Evolutionary conservation across 1,140 invertebrate genomes (phyloP), one percentile per base, ranked within the genome.

Genomic region (Hetaerina americana): DNA sequence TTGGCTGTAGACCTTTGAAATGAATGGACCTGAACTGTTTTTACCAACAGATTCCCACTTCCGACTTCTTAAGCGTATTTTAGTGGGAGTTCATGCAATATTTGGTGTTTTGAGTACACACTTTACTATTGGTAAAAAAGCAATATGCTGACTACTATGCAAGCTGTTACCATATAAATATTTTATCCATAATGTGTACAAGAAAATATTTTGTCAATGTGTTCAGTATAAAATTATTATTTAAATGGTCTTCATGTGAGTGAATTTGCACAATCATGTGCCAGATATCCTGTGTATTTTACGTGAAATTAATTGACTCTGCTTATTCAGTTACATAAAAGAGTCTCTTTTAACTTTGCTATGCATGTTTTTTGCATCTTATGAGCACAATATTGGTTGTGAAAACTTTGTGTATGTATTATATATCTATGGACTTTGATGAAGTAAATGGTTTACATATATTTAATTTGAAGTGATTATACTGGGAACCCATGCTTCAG

Each of bases 141-240:
- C 40, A 57, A 57, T 57, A 57, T 57, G 40, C 40, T 57, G 22
- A 57, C n/a, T n/a, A n/a, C n/a, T 12, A 57, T 57, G 22, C 10
- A 57, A 18, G 40, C 40, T 57, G 40, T 57, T 57, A 57, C 40
- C 40, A 57, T 57, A 57, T n/a, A n/a, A n/a, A 57, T 57, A 57
- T 57, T 57, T 57, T 57, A 57, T 57, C 22, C 40, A 57, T 57
- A 57, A 57, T 57, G 10, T 57, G 40, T 57, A 57, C 40, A 57
- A 57, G 40, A n/a, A 57, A 57, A 57, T 57, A 57, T 57, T 57
- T 57, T 57, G 40, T 57, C 40, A 57, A 57, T 57, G 40, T 57
- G 40, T 57, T 57, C 22, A n/a, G 40, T 57, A 57, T n/a, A 57
- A 57, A n/a, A 57, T 57, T 57, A 57, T 57, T 57, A 57, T 57